Conservation (phyloP, 1,140 invertebrate species). For the Chymomyza costata region DNA sequence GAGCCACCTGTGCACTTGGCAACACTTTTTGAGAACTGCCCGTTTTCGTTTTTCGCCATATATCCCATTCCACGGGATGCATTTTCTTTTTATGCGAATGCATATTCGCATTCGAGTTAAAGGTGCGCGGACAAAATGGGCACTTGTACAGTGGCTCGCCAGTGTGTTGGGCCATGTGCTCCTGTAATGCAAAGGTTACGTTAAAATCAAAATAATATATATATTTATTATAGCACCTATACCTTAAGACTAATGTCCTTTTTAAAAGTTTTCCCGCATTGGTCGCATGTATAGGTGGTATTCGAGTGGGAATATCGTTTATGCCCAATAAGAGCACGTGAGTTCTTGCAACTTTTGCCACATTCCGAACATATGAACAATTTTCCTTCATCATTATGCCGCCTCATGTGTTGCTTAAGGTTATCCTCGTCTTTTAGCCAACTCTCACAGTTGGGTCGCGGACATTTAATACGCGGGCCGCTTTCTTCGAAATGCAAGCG, state of each 20-base stretch:
- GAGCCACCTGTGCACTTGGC: slow-evolving; percentile 56
- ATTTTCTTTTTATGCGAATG: slow-evolving; percentile 72
- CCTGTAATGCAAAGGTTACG: slow-evolving; percentile 29
- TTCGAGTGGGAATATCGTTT: slow-evolving; percentile 67
- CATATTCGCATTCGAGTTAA: slow-evolving; percentile 73
- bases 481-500: slow-evolving; percentile 67
- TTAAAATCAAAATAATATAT: neutral
- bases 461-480: slow-evolving; percentile 65
- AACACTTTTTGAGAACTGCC: slow-evolving; percentile 61
- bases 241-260: slow-evolving; percentile 69
- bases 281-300: slow-evolving; percentile 64
- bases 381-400: slow-evolving; percentile 62
- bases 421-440: slow-evolving; percentile 71
- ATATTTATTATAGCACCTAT: neutral
- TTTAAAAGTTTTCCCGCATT: slow-evolving; percentile 71
- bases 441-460: slow-evolving; percentile 60
- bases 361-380: slow-evolving; percentile 59
- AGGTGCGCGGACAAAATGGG: slow-evolving; percentile 66
- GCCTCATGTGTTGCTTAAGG: slow-evolving; percentile 59
- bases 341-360: slow-evolving; percentile 65
- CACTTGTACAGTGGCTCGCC: slow-evolving; percentile 70
- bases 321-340: slow-evolving; percentile 60
- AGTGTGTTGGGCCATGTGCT: slow-evolving; percentile 72
- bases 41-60: slow-evolving; percentile 64
- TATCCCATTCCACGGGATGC: slow-evolving; percentile 70